Base-by-base conservation (phyloP, 2,113 vertebrate species). In the Irena cyanogastra region DNA sequence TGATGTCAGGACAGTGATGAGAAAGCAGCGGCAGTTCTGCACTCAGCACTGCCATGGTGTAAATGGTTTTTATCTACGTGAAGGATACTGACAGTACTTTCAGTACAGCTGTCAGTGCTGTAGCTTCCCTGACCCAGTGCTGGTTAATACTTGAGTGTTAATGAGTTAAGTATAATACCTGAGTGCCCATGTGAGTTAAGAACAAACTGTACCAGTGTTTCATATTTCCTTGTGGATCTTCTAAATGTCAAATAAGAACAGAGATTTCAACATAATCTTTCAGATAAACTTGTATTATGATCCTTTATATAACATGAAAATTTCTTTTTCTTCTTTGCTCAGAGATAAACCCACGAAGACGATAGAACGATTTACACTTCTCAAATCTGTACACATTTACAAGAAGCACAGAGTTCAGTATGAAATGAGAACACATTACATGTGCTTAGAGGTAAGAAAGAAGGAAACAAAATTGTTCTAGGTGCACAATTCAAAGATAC, bases 361-460 rank as follows among this genome's bases (percentile, higher is more conserved):
- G 37, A 98, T 98, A 60, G 99, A 99, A 61, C 98, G 98, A 80
- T 54, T 99, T 1, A 99, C 99, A 3, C 97, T 99, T 64, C 95
- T 99, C 76, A 99, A 99, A 93, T 99, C 99, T 3, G 96, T 99
- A 69, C 99, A 99, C 96, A 99, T 99, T 97, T 99, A 98, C 96
- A 99, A 99, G 97, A 99, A 99, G 56, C 99, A 99, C 97, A 97
- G 99, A 94, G 99, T 99, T 69, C 99, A 99, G 96, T 99, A 99
- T 97, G 99, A 99, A 98, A 99, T 99, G 98, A 98, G 99, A 95
- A 99, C 99, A 10, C 98, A 99, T 89, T 99, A 98, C 89, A 64
- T 98, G 20, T 97, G 96, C 92, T 97, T 99, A 53, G 98, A 99
- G 98, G 99, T 99, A 95, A 98, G 95, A 63, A 93, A 64, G 54